A percentile compares a stretch with the other conserved stretches of the same genome.
Conservation (phyloP, 2,797 vertebrate genomes). For the Dendrocincla tyrannina region DNA sequence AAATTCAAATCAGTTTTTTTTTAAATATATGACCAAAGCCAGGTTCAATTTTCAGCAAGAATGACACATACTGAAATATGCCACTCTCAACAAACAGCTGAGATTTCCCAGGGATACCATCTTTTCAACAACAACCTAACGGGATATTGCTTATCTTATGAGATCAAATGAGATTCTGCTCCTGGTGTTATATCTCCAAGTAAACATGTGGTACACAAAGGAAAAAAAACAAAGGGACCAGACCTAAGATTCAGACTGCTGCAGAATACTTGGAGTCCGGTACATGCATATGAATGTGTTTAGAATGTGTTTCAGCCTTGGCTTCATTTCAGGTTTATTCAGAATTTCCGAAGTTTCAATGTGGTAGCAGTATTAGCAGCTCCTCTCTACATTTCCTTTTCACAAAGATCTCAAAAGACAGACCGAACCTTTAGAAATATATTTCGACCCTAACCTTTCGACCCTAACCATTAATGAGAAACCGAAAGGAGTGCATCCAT, state of each 20-base stretch:
- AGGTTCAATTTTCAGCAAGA: background rate
- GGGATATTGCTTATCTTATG: background rate
- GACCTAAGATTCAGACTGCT: background rate
- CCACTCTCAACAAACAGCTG: background rate
- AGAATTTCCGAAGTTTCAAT: slow-evolving; percentile 49
- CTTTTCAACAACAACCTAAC: background rate
- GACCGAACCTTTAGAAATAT: slow-evolving; percentile 28
- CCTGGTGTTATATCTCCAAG: background rate
- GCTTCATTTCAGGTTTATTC: slow-evolving; percentile 41
- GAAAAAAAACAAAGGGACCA: slow-evolving; percentile 13
- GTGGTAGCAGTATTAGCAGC: background rate
- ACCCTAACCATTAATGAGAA: slow-evolving; percentile 23
- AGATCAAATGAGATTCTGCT: slow-evolving; percentile 40
- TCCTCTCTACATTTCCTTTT: slow-evolving; percentile 42
- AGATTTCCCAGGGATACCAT: slow-evolving; percentile 5
- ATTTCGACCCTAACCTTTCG: slow-evolving; percentile 39
- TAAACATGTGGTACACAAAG: slow-evolving; percentile 34
- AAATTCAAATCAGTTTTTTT: slow-evolving; percentile 17
- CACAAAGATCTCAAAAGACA: slow-evolving; percentile 47
- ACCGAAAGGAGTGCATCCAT: slow-evolving; percentile 34
- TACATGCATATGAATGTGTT: slow-evolving; percentile 49
- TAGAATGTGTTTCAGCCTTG: slow-evolving; percentile 37
- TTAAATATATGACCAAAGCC: background rate
- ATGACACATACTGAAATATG: background rate
- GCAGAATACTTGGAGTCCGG: background rate